phyloP scores from a whole-genome alignment of 1,140 invertebrate species.

The Riptortus pedestris region DNA sequence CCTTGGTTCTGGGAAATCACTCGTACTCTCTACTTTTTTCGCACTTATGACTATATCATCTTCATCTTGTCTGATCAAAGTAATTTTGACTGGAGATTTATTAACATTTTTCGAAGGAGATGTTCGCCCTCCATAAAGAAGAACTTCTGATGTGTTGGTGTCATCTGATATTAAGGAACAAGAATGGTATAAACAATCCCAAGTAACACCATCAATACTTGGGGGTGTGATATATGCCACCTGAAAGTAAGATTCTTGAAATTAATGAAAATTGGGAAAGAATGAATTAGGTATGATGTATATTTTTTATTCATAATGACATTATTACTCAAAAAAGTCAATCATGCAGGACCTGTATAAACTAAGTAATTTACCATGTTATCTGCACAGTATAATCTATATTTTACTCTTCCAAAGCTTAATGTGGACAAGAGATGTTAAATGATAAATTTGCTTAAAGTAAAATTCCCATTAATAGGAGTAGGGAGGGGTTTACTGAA shows the following conservation, averaged over 20 bases:
- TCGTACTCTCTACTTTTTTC: neutral
- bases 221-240: neutral
- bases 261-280: too few species aligned
- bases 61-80: neutral
- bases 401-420: too few species aligned
- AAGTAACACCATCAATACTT: neutral
- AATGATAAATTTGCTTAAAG: too few species aligned
- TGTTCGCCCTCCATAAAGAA: constrained; percentile 27
- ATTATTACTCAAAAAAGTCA: too few species aligned
- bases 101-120: constrained; percentile 23
- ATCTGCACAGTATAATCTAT: too few species aligned
- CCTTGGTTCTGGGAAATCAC: neutral
- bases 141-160: neutral
- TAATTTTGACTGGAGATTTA: constrained; percentile 1
- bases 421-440: too few species aligned
- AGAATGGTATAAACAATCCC: constrained; percentile 13
- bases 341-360: too few species aligned
- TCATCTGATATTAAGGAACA: constrained; percentile 3
- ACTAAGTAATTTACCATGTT: too few species aligned
- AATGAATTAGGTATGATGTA: too few species aligned
- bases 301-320: too few species aligned
- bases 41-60: neutral
- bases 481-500: too few species aligned
- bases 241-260: constrained; percentile 12
- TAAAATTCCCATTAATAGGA: too few species aligned